Evolutionary conservation across 1,140 invertebrate species (phyloP), one percentile per base, ranked within the genome.

Genomic region (Mercenaria mercenaria): DNA sequence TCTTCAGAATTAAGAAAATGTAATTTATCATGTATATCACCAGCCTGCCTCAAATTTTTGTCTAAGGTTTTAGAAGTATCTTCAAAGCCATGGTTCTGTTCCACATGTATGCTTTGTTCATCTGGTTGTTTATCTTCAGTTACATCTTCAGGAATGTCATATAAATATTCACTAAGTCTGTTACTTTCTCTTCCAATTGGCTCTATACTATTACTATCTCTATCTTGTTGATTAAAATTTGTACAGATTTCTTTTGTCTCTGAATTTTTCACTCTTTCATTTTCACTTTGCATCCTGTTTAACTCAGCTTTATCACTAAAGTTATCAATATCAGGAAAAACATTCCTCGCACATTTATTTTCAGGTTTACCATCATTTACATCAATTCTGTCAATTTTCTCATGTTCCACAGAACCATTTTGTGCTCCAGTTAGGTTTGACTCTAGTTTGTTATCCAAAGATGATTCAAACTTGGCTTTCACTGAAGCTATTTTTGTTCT

Each of bases 381-480:
- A 34, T 32, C 32, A 11, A 3, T 29, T 29, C 20, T 39, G 18
- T 6, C 29, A 59, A 34, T 37, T 6, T 26, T 80, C n/a, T 59
- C 50, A 80, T n/a, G n/a, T 47, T 50, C 72, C 26, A 10, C n/a
- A 1, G 1, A 1, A 39, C 10, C 69, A 41, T 39, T n/a, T 26
- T 64, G 8, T 64, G 43, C 32, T 67, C 64, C 13, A 32, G 26
- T 29, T 67, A 15, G 13, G 64, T 29, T 4, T 11, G 13, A 32
- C 32, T 29, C 32, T 29, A 29, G 15, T 15, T n/a, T 59, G 3
- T 59, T 20, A 59, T 15, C 23, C 15, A 4, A 6, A 18, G 10
- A n/a, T n/a, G n/a, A 34, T 77, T 88, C 85, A 79, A 88, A 88
- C 76, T 29, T 47, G 32, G 86, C 76, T 81, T 77, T 80, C 0